Conservation (phyloP, 2,888 invertebrate species). For the Tortrix viridana region DNA sequence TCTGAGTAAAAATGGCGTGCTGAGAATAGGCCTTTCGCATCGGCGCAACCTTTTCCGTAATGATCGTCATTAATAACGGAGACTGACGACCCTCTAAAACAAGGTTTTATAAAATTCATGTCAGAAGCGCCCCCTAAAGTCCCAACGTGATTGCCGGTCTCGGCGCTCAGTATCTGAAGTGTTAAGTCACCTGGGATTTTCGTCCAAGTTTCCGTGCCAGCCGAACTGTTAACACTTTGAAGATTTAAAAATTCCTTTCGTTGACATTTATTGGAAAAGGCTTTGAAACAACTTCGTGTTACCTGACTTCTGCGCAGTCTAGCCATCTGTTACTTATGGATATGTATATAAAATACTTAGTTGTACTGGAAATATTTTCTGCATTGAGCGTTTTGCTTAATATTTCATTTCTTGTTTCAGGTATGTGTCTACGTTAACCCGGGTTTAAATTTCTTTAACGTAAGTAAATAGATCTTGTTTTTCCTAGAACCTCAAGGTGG, state of each 20-base stretch:
- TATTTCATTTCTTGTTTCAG: slow-evolving; percentile 44
- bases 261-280: slow-evolving; percentile 46
- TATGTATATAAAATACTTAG: slow-evolving; percentile 5
- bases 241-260: slow-evolving; percentile 46
- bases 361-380: slow-evolving; percentile 16
- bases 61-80: slow-evolving; percentile 37
- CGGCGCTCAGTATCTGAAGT: slow-evolving; percentile 39
- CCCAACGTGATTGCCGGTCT: slow-evolving; percentile 34
- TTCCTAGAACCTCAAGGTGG: neutral
- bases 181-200: slow-evolving; percentile 56
- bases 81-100: slow-evolving; percentile 38
- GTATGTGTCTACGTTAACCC: slow-evolving; percentile 44
- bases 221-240: slow-evolving; percentile 46
- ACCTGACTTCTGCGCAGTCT: slow-evolving; percentile 29
- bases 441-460: neutral
- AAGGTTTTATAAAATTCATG: slow-evolving; percentile 38
- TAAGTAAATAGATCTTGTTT: neutral
- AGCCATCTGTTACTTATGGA: slow-evolving; percentile 10
- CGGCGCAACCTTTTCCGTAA: slow-evolving; percentile 34
- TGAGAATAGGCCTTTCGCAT: slow-evolving; percentile 26
- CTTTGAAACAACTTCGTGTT: slow-evolving; percentile 37
- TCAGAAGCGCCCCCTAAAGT: slow-evolving; percentile 32
- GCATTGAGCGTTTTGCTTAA: slow-evolving; percentile 6
- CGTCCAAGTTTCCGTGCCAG: slow-evolving; percentile 51
- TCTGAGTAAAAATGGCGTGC: slow-evolving; percentile 28